Evolutionary conservation across 2,113 vertebrate species (phyloP), one percentile per base, ranked within the genome.

Genomic region (Cheilinus undulatus): DNA sequence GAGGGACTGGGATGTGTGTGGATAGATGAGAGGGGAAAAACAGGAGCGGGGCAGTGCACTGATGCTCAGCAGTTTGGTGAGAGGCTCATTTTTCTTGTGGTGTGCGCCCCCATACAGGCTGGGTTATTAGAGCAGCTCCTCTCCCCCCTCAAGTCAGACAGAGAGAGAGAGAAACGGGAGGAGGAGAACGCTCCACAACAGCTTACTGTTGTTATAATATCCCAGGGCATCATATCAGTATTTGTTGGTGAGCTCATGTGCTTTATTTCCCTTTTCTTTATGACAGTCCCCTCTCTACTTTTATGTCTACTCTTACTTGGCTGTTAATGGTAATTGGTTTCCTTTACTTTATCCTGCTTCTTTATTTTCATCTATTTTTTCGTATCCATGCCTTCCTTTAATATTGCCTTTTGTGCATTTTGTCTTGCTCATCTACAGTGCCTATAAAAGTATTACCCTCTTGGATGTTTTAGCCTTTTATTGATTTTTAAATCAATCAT

Each of bases 1-100:
- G 38, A 61, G 20, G 64, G 66, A 64, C 23, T 32, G 0, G 14
- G 57, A 76, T 65, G 60, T 38, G 79, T 0, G 42, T 77, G 78
- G 66, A 82, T 72, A 77, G 83, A 84, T 83, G 79, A 72, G 78
- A 69, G 67, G 68, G 57, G 72, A 80, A 72, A 78, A 75, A 78
- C 38, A 50, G 15, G 76, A 75, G 81, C 58, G 50, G 64, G 72
- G 68, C 62, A 19, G 78, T 27, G 81, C 72, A 75, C 53, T 36
- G 78, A 85, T 56, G 85, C 85, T 84, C 79, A 66, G 88, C 89
- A 89, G 57, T 88, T 88, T 83, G 75, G 61, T 76, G 66, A 84
- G 75, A 78, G 69, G 76, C 76, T 91, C 70, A 84, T 92, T 90
- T 89, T 89, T 89, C 89, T 91, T 86, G 63, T 57, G 66, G 48